Evolutionary conservation across 64 coral and sea anemone species (phyloP), one percentile per base, ranked within the genome.

Genomic region (Actinia equina): DNA sequence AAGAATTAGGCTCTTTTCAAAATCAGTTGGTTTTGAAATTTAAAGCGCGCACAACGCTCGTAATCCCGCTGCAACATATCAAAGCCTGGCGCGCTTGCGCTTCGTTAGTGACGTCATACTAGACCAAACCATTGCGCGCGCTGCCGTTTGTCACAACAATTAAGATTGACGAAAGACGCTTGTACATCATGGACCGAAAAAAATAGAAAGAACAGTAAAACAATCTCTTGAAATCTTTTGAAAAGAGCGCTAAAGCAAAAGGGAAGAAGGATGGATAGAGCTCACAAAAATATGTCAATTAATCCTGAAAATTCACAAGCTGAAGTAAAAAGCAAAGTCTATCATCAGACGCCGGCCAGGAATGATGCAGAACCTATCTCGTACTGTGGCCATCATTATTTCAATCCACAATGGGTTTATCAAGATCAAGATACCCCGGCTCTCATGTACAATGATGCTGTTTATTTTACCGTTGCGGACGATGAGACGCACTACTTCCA

Each of bases 401-500:
- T 82, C 51, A 92, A 92, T 59, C 90, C 90, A 22, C 90, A 92
- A 12, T 92, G 84, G 84, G 57, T 92, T 5, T n/a, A 42, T 42
- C 22, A 59, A 0, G 90, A 51, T 3, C 22, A 59, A 15, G 30
- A 56, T 55, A 54, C 59, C 20, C 90, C 90, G 9, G 60, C 85
- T 1, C 71, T 92, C 17, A 63, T 92, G 18, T 92, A 92, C 64
- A 86, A 71, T n/a, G 80, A 92, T 41, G 78, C 86, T 9, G 90
- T 92, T 6, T 67, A 92, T 71, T 92, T 87, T 87, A 82, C 90
- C 20, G 90, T 92, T 17, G 77, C 74, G 14, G 60, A 49, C 0
- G 90, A 92, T 13, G 90, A 85, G 8, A 92, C 90, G 27, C 85
- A 92, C 69, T 92, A 92, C 22, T 92, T 92, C 49, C 77, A 92